phyloP scores from a whole-genome alignment of 2,888 invertebrate species.

The Stenodema calcarata region DNA sequence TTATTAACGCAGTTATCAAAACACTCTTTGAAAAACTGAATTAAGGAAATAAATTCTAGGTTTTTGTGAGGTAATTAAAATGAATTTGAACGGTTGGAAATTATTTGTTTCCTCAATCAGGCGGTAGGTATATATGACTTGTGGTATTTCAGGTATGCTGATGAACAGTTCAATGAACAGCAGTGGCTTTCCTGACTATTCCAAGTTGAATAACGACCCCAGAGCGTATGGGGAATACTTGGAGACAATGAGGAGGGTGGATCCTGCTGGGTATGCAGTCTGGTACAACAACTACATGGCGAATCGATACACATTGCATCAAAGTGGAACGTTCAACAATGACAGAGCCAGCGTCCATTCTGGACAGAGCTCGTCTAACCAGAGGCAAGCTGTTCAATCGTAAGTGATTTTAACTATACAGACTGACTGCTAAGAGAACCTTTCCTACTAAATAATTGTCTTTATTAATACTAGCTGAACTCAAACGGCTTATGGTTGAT shows the following conservation, averaged over 20 bases:
- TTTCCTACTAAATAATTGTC: too few species aligned
- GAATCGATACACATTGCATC: conserved; percentile 37
- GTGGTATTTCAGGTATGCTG: conserved; percentile 21
- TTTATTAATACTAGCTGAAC: too few species aligned
- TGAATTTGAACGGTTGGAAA: not conserved
- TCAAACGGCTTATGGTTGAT: too few species aligned
- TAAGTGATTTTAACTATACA: conserved; percentile 10
- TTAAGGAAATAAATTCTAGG: too few species aligned
- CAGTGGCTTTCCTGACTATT: conserved; percentile 34
- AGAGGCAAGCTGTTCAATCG: conserved; percentile 50
- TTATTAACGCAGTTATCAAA: too few species aligned
- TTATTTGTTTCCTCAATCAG: not conserved
- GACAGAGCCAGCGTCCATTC: conserved; percentile 82
- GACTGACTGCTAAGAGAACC: too few species aligned
- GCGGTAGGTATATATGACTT: not conserved
- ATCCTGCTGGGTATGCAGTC: conserved; percentile 80
- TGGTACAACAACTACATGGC: conserved; percentile 74
- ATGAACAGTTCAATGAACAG: conserved; percentile 27
- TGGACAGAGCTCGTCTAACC: conserved; percentile 79
- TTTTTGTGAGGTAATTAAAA: too few species aligned
- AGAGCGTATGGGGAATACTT: conserved; percentile 66
- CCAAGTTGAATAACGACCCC: conserved; percentile 37
- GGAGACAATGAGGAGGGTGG: conserved; percentile 76
- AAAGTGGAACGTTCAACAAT: conserved; percentile 52
- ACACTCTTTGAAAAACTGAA: too few species aligned